These are phyloP conservation scores for Oopsacas minuta DNA, from an alignment of 37 sponge, comb jelly and placozoan species.

Conservation along the genomic window DNA sequence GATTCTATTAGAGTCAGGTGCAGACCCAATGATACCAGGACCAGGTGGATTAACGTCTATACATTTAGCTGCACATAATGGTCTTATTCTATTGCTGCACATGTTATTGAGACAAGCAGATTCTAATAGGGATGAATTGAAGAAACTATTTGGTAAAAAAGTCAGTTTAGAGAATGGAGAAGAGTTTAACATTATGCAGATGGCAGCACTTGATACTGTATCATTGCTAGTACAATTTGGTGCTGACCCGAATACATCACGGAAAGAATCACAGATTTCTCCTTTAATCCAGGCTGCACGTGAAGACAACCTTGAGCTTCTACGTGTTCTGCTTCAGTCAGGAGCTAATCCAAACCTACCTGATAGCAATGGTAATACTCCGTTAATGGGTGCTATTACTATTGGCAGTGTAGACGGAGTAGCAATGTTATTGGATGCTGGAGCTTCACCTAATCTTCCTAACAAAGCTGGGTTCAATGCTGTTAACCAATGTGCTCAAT, in stretches of 20 bases:
- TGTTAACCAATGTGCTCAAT: neutral
- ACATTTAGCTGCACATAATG: neutral
- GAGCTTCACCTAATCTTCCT: neutral
- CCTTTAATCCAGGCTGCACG: neutral
- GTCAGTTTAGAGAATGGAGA: neutral
- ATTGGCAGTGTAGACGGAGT: neutral
- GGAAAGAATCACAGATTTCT: neutral
- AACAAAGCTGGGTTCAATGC: slow-evolving; percentile 6
- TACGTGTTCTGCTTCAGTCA: neutral
- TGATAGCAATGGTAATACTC: slow-evolving; percentile 23
- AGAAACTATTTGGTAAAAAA: neutral
- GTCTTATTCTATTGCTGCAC: neutral
- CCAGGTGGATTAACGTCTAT: neutral
- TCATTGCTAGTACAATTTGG: neutral
- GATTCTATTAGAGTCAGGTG: neutral
- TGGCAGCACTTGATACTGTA: neutral
- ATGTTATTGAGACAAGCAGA: neutral
- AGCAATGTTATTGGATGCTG: neutral
- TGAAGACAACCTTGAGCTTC: neutral
- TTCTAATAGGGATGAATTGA: neutral
- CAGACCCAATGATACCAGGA: neutral
- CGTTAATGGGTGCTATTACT: neutral
- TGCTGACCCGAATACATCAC: neutral
- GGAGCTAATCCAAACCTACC: slow-evolving; percentile 18
- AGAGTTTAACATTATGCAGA: neutral